Evolutionary conservation across 2,113 vertebrate species (phyloP).

Genomic region (Austrofundulus limnaeus): DNA sequence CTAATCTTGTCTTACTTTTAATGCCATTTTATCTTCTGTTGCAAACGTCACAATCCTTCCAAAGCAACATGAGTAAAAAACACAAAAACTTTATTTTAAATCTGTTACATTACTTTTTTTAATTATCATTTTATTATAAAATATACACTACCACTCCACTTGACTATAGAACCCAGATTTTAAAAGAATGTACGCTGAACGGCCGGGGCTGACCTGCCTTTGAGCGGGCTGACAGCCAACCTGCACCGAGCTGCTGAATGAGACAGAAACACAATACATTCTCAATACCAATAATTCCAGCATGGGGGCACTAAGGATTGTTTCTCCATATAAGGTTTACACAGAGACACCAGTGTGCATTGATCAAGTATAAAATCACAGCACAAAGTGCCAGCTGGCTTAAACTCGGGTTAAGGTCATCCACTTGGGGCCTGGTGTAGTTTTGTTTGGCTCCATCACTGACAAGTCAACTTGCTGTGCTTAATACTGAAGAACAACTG

Average conservation of each 20-base stretch:
- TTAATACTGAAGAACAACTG: conserved; percentile 83
- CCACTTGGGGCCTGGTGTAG: conserved; percentile 10
- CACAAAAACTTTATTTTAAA: too few relatives aligned
- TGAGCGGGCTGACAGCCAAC: conserved; percentile 1
- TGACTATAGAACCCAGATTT: too few relatives aligned
- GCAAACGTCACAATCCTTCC: too few relatives aligned
- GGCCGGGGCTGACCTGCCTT: too few relatives aligned
- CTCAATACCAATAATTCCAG: conserved; percentile 4
- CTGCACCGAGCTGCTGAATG: conserved; percentile 17
- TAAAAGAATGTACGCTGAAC: too few relatives aligned
- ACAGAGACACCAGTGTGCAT: conserved; percentile 5
- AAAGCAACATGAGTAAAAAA: too few relatives aligned
- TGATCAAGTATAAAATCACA: conserved; percentile 21
- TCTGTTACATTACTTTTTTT: too few relatives aligned
- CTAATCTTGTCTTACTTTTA: too few relatives aligned
- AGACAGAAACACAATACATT: conserved; percentile 28
- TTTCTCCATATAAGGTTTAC: conserved; percentile 52
- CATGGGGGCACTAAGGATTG: neutral
- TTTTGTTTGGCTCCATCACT: conserved; percentile 30
- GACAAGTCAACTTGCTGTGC: conserved; percentile 22
- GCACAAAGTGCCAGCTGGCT: conserved; percentile 14
- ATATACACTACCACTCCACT: too few relatives aligned
- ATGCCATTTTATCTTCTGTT: too few relatives aligned
- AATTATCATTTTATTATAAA: too few relatives aligned
- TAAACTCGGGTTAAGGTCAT: conserved; percentile 20